These are phyloP conservation scores for Ptychodera flava DNA, from an alignment of 35 echinoderm and acorn worm species.

Conservation along the genomic window DNA sequence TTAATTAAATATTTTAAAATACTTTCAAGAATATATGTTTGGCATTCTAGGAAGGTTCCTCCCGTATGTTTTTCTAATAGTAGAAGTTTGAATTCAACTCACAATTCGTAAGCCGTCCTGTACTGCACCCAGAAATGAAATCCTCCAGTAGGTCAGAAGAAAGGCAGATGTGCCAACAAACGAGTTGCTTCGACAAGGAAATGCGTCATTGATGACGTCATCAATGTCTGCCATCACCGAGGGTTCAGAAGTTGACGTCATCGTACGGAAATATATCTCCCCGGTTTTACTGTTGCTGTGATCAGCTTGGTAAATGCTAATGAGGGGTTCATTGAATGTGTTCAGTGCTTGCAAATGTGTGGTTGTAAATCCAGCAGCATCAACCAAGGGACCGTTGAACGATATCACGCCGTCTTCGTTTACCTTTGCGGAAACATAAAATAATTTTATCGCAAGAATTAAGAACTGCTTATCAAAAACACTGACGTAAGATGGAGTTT, in stretches of 20 bases:
- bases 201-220: not conserved
- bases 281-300: not conserved
- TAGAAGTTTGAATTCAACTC: too few species aligned
- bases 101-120: not conserved
- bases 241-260: not conserved
- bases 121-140: not conserved
- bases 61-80: too few species aligned
- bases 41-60: too few species aligned
- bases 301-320: not conserved
- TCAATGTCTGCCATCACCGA: not conserved
- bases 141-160: not conserved
- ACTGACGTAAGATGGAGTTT: too few species aligned
- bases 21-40: too few species aligned
- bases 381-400: not conserved
- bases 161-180: not conserved
- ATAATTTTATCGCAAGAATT: too few species aligned
- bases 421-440: too few species aligned
- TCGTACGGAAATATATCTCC: not conserved
- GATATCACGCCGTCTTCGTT: not conserved
- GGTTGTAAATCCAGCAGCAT: too few species aligned
- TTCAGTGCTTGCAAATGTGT: too few species aligned
- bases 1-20: too few species aligned
- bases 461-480: too few species aligned
- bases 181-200: not conserved
- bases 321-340: too few species aligned